Conservation (phyloP, 2,797 vertebrate species). For the Acropternis orthonyx region DNA sequence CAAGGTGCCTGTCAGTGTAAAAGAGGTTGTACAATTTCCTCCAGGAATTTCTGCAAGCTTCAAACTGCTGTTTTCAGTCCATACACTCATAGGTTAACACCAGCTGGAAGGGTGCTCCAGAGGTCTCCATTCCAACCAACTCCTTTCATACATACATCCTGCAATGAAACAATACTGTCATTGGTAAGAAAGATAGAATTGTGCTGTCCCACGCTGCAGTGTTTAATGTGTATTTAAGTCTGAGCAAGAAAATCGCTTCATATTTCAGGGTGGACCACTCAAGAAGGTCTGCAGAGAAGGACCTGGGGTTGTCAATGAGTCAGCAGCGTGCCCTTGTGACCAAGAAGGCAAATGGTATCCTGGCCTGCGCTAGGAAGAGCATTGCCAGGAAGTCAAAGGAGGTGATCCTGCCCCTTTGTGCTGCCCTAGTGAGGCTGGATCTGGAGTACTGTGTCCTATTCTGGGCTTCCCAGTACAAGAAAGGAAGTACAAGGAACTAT, state of each 20-base stretch:
- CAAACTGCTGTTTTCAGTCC: neutral
- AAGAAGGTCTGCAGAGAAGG: neutral
- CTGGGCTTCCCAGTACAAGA: neutral
- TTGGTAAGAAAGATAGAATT: neutral
- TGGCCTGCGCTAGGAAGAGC: neutral
- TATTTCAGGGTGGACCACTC: neutral
- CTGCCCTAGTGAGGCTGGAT: neutral
- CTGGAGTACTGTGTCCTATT: neutral
- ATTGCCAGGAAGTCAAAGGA: neutral
- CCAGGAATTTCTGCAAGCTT: neutral
- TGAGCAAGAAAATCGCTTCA: neutral
- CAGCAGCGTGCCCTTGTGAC: neutral
- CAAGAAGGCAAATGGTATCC: neutral
- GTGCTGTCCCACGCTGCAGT: neutral
- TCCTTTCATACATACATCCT: fast-evolving
- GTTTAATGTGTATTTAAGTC: neutral
- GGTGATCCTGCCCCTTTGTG: neutral
- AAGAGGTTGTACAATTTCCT: neutral
- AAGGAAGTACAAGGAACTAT: neutral
- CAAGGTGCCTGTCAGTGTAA: neutral
- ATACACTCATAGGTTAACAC: neutral
- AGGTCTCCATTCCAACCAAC: neutral
- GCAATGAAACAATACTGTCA: neutral
- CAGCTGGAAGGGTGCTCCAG: neutral
- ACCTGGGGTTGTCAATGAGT: neutral